These are phyloP conservation scores for Philaethria dido DNA, from an alignment of 2,888 invertebrate species.

Conservation along the genomic window DNA sequence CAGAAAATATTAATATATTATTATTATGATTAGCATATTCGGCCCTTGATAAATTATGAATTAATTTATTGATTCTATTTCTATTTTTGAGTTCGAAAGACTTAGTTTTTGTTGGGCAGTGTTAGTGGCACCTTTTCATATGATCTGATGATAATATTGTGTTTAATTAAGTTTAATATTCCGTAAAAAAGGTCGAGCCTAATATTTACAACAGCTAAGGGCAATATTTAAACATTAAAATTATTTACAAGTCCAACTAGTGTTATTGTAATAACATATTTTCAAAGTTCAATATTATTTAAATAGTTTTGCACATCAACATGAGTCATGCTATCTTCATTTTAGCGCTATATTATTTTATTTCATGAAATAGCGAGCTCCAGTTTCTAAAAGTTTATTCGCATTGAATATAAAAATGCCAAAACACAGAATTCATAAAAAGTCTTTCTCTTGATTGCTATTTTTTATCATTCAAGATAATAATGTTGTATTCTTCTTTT, in stretches of 20 bases:
- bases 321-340: not conserved
- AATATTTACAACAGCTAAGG: too few relatives aligned
- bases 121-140: too few relatives aligned
- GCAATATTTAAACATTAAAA: too few relatives aligned
- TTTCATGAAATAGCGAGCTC: not conserved
- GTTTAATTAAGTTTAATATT: too few relatives aligned
- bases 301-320: not conserved
- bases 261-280: not conserved
- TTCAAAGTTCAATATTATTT: not conserved
- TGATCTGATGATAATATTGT: too few relatives aligned
- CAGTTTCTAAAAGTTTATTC: not conserved
- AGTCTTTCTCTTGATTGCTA: not conserved
- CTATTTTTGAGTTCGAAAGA: too few relatives aligned
- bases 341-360: not conserved
- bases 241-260: not conserved
- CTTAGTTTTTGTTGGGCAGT: too few relatives aligned
- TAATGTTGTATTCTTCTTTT: slow-evolving; percentile 2
- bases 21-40: too few relatives aligned
- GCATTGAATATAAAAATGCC: slow-evolving; percentile 6
- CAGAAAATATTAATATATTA: too few relatives aligned
- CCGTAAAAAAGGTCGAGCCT: too few relatives aligned
- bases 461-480: slow-evolving; percentile 7
- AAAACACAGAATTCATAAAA: slow-evolving; percentile 1
- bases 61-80: too few relatives aligned
- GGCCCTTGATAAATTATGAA: too few relatives aligned